Percentiles rank a stretch among this genome's conserved stretches.
Conservation (phyloP, 2,888 invertebrate genomes). For the Galerucella pusilla region DNA sequence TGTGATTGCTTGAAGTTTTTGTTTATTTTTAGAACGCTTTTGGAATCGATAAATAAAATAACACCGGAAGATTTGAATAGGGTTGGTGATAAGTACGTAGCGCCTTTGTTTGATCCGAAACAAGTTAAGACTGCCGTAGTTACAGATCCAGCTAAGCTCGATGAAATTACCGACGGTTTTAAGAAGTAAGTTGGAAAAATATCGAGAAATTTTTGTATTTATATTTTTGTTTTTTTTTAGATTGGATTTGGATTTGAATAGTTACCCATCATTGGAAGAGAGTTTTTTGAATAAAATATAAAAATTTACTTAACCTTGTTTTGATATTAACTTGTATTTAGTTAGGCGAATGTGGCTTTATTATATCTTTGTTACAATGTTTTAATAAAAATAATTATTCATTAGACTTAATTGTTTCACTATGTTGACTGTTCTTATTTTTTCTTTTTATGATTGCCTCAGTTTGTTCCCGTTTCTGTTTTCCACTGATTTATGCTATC, state of each 20-base stretch:
- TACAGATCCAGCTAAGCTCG: constrained; percentile 81
- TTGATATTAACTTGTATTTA: background rate
- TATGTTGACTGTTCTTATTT: no score
- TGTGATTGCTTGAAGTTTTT: background rate
- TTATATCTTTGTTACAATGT: background rate
- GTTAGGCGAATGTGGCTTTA: background rate
- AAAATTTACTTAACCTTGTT: background rate
- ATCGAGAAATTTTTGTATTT: background rate
- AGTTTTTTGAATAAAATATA: constrained; percentile 70
- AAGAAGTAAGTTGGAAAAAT: constrained; percentile 67
- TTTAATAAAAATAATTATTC: background rate
- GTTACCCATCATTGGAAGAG: constrained; percentile 73
- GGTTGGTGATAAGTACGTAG: constrained; percentile 79
- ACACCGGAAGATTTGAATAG: constrained; percentile 72
- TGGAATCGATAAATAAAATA: constrained; percentile 75
- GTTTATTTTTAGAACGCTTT: constrained; percentile 69
- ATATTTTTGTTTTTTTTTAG: constrained; percentile 65
- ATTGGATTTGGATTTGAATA: constrained; percentile 69
- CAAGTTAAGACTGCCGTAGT: constrained; percentile 76
- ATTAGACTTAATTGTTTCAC: no score
- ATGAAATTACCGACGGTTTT: constrained; percentile 74
- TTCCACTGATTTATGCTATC: no score
- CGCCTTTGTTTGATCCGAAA: constrained; percentile 73
- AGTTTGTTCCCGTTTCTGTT: no score
- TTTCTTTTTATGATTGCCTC: no score